Evolutionary conservation across 2,888 invertebrate genomes (phyloP), one percentile per base, ranked within the genome.

Genomic region (Branchellion lobata): DNA sequence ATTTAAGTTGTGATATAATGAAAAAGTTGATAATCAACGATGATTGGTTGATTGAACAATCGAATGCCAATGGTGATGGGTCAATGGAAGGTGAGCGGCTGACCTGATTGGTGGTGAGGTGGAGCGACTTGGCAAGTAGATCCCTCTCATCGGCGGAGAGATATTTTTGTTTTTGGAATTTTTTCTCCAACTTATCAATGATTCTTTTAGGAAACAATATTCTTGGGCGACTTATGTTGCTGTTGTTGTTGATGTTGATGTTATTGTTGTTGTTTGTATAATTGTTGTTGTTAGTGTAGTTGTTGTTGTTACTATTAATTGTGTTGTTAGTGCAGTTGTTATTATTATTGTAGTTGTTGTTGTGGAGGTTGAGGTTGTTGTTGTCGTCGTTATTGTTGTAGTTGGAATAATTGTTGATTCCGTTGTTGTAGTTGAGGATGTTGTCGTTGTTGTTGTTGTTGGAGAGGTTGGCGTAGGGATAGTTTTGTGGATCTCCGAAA

Each of bases 141-240:
- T 77, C 77, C 34, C 77, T 27, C 34, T 77, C 77, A 34, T 51
- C 29, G 21, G 77, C 61, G 11, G 77, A 34, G 33, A 77, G 65
- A 36, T 77, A 77, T 65, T 77, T 77, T 24, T 77, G 77, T 24
- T 77, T 47, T 40, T 65, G 31, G 77, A 77, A 77, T 24, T 57
- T 61, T 14, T 36, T 77, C 33, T 77, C 77, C 3, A 77, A 61
- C 29, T 77, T 34, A 8, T 77, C 77, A 8, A 53, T 77, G 8
- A 57, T 77, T 65, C 29, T 29, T 40, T 53, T 61, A 0, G 77
- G 36, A 36, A 77, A 77, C 31, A 77, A 61, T 3, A 77, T 77
- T 33, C 77, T 31, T 24, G 61, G 0, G 0, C 77, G 31, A 18
- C 57, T 29, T 34, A 53, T 75, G 51, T 29, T 53, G 75, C 18